Evolutionary conservation across 2,888 invertebrate genomes (phyloP).

Genomic region (Anthophora plumipes): DNA sequence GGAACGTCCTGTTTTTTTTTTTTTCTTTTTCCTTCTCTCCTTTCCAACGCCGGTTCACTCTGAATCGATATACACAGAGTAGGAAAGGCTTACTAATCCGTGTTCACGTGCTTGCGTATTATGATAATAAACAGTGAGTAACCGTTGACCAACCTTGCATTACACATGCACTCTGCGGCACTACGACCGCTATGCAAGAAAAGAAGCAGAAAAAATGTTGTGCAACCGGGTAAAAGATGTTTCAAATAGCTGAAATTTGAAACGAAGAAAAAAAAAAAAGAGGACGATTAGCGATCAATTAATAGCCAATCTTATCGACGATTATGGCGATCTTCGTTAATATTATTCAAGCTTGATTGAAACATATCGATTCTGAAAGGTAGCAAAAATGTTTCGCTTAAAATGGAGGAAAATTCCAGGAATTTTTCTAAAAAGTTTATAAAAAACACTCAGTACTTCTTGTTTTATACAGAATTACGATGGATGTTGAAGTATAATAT

Average conservation of each 20-base stretch:
- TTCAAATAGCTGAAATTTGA: neutral
- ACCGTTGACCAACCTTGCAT: conserved; percentile 50
- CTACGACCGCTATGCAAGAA: conserved; percentile 10
- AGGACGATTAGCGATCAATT: no score
- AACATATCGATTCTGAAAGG: neutral
- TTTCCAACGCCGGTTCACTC: neutral
- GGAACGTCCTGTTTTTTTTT: neutral
- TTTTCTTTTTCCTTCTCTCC: neutral
- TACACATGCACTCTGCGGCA: conserved; percentile 20
- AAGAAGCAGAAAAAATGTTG: conserved; percentile 36
- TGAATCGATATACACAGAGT: neutral
- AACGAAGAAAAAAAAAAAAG: neutral
- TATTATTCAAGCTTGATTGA: neutral
- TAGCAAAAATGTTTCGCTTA: no score
- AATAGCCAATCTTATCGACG: no score
- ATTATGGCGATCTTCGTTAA: no score
- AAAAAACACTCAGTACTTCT: no score
- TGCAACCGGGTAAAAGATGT: conserved; percentile 8
- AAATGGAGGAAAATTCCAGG: no score
- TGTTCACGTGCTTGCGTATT: conserved; percentile 54
- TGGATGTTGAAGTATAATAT: no score
- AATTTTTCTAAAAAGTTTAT: no score
- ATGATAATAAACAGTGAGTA: conserved; percentile 58
- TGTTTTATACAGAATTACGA: no score
- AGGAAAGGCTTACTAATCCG: conserved; percentile 37